Conservation (phyloP, 2,888 invertebrate genomes). For the Amphipoea oculea region DNA sequence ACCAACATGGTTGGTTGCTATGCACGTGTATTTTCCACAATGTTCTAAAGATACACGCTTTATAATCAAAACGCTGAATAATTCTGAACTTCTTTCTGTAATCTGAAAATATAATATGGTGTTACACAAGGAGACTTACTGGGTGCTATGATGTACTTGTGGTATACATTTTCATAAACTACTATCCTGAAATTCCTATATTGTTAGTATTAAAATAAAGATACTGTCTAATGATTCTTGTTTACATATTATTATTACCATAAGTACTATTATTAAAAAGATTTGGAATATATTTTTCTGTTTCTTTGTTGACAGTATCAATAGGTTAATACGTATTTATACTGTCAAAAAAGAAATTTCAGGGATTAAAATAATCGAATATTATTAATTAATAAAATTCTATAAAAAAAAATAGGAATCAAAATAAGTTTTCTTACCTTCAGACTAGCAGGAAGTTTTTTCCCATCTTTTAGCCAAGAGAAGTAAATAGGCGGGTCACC, state of each 20-base stretch:
- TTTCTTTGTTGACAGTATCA: neutral
- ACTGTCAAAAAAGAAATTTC: neutral
- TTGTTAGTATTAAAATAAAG: neutral
- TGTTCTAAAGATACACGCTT: constrained; percentile 93
- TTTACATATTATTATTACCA: neutral
- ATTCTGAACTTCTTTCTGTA: constrained; percentile 92
- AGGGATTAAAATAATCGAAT: neutral
- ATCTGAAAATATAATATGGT: constrained; percentile 82
- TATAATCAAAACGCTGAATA: constrained; percentile 93
- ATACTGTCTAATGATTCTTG: neutral
- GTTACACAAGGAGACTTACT: constrained; percentile 37
- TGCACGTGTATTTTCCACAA: constrained; percentile 93
- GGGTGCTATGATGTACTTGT: constrained; percentile 9
- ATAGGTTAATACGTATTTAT: neutral
- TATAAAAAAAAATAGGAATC: too few relatives aligned
- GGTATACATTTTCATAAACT: neutral
- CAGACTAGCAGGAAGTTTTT: constrained; percentile 91
- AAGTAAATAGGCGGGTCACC: constrained; percentile 93
- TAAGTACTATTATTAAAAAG: too few relatives aligned
- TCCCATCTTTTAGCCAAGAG: constrained; percentile 93
- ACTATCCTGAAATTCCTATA: too few relatives aligned
- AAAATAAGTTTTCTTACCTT: constrained; percentile 84
- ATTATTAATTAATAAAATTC: too few relatives aligned
- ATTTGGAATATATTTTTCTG: neutral
- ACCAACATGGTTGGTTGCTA: constrained; percentile 93